Base-by-base conservation (phyloP, 35 echinoderm and acorn worm species). In the Lytechinus variegatus region DNA sequence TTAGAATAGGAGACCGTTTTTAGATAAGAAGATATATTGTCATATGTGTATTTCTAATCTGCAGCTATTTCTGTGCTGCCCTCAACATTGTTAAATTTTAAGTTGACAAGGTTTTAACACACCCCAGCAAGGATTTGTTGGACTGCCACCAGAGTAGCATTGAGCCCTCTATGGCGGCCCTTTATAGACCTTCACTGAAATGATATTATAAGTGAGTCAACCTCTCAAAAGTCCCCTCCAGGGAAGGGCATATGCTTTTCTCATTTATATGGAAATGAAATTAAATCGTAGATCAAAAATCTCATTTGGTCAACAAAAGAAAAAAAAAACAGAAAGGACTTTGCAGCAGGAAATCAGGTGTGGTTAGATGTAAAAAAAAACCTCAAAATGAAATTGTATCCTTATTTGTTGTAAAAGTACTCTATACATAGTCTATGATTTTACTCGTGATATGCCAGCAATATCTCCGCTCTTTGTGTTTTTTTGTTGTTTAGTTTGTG, bases 251-350 rank as follows among this genome's bases (percentile, higher is more conserved):
- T 79, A 24, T 79, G 66, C n/a, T 79, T 79, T 79, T 79, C 66
- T 79, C 66, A 79, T 79, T 79, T 79, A 79, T 79, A 79, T 79
- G 66, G 66, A 79, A 79, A 79, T 79, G 66, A 24, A 79, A 79
- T 79, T 79, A n/a, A 79, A 79, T 24, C 66, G 24, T 19, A 79
- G 66, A 79, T 79, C 14, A 79, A 19, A 79, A 58, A 2, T 58
- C 56, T 58, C 56, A 58, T 11, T 58, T 58, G 14, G 19, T 79
- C 21, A 79, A n/a, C 19, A 24, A 24, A 19, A n/a, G n/a, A 44
- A 44, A 0, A 44, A 44, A 44, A 79, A 79, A 79, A 79, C 4
- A 79, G 19, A 79, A 79, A 79, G 21, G 66, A n/a, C 66, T n/a
- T 79, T 79, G 66, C 6, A 24, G n/a, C 6, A 79, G 66, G 66